Evolutionary conservation across 2,888 invertebrate species (phyloP), one percentile per base, ranked within the genome.

Genomic region (Lithosia quadra): DNA sequence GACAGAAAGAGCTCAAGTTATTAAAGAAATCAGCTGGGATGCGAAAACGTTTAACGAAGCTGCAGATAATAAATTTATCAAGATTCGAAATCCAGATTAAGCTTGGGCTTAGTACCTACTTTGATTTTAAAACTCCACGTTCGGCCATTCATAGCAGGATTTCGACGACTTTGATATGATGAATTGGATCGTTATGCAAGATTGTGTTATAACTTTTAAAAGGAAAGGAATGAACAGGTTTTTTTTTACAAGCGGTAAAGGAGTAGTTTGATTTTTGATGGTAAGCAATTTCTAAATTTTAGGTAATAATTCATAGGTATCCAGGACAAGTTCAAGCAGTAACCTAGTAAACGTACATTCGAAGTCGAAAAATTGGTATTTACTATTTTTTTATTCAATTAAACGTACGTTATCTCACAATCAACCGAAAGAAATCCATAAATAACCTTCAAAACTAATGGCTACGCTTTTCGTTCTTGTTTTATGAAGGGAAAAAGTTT

Each of bases 51-150:
- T 65, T 59, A 28, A 59, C 22, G 49, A 59, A 39, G n/a, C 39
- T 61, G 61, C 28, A 56, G 61, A 67, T 33, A 33, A 33, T 53
- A 53, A n/a, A 49, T 61, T 56, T 39, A 22, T 49, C 59, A 53
- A 67, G 28, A 36, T 36, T 33, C 59, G 22, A 61, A 39, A 55
- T 24, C 55, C 61, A 56, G 24, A 60, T 61, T 61, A 21, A 24
- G 36, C 39, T 53, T 28, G 33, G 39, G 10, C 36, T 63, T 58
- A 34, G 39, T 56, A 67, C n/a, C n/a, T n/a, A n/a, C 56, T 67
- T 56, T 28, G 22, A 67, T 67, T 67, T 63, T 57, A 43, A 33
- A 67, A 57, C 22, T 39, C 22, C n/a, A 24, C 58, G 34, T 63
- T 56, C 62, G n/a, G 22, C 22, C 34, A 43, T 63, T 43, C 10